A percentile compares a stretch with the other conserved stretches of the same genome.
phyloP scores from a whole-genome alignment of 2,797 vertebrate genomes.

The Eulemur rubriventer region DNA sequence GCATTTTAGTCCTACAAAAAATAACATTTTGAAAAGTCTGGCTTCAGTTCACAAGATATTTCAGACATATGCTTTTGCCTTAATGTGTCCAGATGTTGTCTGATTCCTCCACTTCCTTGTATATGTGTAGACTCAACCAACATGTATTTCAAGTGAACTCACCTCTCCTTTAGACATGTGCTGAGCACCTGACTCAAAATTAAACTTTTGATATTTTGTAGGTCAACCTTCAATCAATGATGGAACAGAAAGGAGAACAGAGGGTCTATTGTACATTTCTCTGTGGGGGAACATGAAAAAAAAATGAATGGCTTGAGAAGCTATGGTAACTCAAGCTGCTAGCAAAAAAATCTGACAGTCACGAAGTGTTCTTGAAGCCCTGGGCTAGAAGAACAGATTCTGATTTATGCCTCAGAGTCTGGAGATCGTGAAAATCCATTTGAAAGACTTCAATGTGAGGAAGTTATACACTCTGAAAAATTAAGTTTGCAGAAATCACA shows the following conservation, averaged over 20 bases:
- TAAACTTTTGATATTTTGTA: slow-evolving; percentile 48
- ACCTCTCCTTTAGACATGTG: background rate
- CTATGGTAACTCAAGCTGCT: slow-evolving; percentile 66
- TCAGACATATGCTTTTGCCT: slow-evolving; percentile 54
- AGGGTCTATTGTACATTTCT: slow-evolving; percentile 50
- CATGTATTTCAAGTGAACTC: background rate
- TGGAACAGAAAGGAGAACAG: slow-evolving; percentile 24
- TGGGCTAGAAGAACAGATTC: slow-evolving; percentile 67
- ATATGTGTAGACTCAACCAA: background rate
- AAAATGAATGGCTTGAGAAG: slow-evolving; percentile 62
- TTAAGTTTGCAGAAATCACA: slow-evolving; percentile 55
- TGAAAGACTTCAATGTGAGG: slow-evolving; percentile 57
- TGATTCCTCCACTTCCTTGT: slow-evolving; percentile 20
- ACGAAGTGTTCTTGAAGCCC: slow-evolving; percentile 50
- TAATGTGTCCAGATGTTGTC: slow-evolving; percentile 44
- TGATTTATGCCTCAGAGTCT: slow-evolving; percentile 72
- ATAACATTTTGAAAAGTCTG: slow-evolving; percentile 56
- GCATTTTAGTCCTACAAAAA: slow-evolving; percentile 40
- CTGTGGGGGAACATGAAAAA: background rate
- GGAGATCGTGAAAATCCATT: slow-evolving; percentile 65
- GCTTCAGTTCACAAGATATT: slow-evolving; percentile 30
- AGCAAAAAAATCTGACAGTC: slow-evolving; percentile 70
- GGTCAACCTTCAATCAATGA: slow-evolving; percentile 47
- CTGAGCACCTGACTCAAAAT: background rate
- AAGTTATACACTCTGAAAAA: slow-evolving; percentile 64